Evolutionary conservation across 2,888 invertebrate genomes (phyloP), one percentile per base, ranked within the genome.

Genomic region (Hedychridium roseum): DNA sequence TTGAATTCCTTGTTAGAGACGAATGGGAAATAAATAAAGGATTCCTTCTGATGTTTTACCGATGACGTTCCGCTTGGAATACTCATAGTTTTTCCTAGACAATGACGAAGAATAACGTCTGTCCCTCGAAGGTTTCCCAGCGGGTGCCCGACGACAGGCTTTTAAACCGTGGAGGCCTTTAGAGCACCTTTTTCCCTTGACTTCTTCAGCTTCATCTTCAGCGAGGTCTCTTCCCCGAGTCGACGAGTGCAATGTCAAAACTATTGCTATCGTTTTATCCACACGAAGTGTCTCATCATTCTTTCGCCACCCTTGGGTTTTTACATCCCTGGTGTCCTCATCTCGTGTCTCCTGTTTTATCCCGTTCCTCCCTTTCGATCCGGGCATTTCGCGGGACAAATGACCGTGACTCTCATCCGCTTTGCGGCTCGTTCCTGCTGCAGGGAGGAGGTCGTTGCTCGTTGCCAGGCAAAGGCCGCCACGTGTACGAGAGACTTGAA

Each of bases 61-160:
- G n/a, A n/a, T n/a, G n/a, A n/a, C n/a, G n/a, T n/a, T n/a, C n/a
- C n/a, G n/a, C n/a, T n/a, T n/a, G n/a, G n/a, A n/a, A n/a, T n/a
- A n/a, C n/a, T n/a, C n/a, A n/a, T n/a, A n/a, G n/a, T n/a, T n/a
- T n/a, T n/a, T n/a, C n/a, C n/a, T n/a, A n/a, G n/a, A n/a, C n/a
- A n/a, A n/a, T n/a, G n/a, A n/a, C n/a, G n/a, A n/a, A n/a, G n/a
- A n/a, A n/a, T n/a, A n/a, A n/a, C n/a, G n/a, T n/a, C n/a, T n/a
- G n/a, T 49, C 47, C 54, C 52, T 60, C 54, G 58, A 46, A 35
- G 16, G 27, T 26, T 35, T 30, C 36, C 48, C 51, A 57, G 54
- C 60, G 60, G 60, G 57, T 61, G 60, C 49, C 50, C 41, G 46
- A 42, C 41, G 46, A 30, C n/a, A n/a, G n/a, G n/a, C n/a, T n/a